These are phyloP conservation scores for Neuroterus valhalla DNA, from an alignment of 1,140 invertebrate genomes.

Conservation along the genomic window DNA sequence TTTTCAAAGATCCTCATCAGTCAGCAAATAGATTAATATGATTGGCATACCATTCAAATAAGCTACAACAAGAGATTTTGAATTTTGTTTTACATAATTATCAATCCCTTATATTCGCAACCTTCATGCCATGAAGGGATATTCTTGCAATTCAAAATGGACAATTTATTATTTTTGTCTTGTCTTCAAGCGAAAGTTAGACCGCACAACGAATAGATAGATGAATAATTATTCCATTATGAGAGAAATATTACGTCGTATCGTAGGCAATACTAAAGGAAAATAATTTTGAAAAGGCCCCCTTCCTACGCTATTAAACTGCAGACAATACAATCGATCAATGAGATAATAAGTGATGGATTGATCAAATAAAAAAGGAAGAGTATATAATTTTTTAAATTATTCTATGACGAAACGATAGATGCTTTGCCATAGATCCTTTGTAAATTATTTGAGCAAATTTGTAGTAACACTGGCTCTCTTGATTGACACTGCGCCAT, in stretches of 20 bases:
- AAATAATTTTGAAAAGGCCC: no score
- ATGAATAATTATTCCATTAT: constrained; percentile 55
- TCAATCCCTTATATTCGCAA: no score
- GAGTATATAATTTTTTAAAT: no score
- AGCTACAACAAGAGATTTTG: no score
- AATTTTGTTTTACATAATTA: no score
- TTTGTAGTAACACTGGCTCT: neutral
- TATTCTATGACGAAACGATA: neutral
- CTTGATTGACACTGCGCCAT: neutral
- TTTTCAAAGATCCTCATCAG: no score
- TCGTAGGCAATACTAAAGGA: neutral
- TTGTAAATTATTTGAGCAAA: constrained; percentile 4
- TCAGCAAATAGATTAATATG: no score
- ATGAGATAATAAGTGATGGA: no score
- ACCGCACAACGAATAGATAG: constrained; percentile 45
- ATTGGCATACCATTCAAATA: no score
- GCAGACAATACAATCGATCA: no score
- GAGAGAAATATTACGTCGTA: constrained; percentile 21
- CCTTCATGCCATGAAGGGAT: neutral
- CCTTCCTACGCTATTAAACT: no score
- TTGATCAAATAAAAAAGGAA: no score
- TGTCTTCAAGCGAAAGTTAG: neutral
- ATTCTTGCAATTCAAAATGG: neutral
- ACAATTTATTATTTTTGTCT: neutral
- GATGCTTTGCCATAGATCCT: neutral